These are phyloP conservation scores for Zaprionus inermis DNA, from an alignment of 1,140 invertebrate species.

Conservation along the genomic window DNA sequence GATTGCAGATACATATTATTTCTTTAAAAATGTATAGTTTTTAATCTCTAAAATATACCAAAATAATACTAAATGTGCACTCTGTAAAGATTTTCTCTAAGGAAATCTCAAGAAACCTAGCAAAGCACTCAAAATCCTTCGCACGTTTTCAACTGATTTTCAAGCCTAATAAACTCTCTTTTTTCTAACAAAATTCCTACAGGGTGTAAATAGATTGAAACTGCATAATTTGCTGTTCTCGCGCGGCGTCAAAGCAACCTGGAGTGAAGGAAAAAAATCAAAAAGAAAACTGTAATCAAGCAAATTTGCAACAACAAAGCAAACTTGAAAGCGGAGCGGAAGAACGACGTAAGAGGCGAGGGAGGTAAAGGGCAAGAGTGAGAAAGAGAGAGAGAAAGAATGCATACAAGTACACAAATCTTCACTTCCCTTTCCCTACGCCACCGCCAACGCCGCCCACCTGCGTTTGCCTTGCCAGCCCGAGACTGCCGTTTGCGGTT, in stretches of 20 bases:
- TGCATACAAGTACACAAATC: slow-evolving; percentile 13
- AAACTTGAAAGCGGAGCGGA: slow-evolving; percentile 2
- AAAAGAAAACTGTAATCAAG: slow-evolving; percentile 28
- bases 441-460: neutral
- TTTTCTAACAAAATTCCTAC: neutral
- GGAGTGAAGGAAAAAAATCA: slow-evolving; percentile 10
- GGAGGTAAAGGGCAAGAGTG: neutral
- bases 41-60: neutral
- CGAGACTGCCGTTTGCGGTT: slow-evolving; percentile 36
- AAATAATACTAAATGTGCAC: neutral
- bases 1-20: no score
- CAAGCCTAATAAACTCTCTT: neutral
- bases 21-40: no score
- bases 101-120: neutral
- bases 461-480: neutral
- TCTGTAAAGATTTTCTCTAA: no score
- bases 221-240: slow-evolving; percentile 22
- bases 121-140: no score
- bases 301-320: slow-evolving; percentile 24
- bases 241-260: slow-evolving; percentile 18
- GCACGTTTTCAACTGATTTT: no score
- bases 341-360: neutral
- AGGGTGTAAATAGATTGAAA: slow-evolving; percentile 30
- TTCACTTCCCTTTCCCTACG: neutral
- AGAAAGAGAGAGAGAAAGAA: neutral